Evolutionary conservation across 2,113 vertebrate genomes (phyloP), one percentile per base, ranked within the genome.

Genomic region (Baryphthengus martii): DNA sequence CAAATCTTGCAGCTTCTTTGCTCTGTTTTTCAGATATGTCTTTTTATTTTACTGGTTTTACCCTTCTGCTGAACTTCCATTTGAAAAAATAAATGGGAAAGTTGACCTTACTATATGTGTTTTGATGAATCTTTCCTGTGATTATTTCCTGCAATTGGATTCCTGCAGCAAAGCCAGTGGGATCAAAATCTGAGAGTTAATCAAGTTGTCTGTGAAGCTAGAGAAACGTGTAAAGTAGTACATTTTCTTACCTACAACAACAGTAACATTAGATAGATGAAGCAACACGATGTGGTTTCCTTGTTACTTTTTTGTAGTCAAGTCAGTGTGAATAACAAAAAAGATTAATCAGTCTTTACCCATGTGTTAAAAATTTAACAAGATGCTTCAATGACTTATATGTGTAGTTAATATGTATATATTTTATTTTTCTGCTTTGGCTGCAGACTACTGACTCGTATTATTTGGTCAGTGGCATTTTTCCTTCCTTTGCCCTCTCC

Each of bases 131-230:
- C 47, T 89, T 90, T 88, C 61, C 15, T 63, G 10, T 83, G 21
- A 71, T 88, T 93, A 37, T 88, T 91, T 91, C 52, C 90, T 91
- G 82, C 70, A 93, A 7, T 42, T 78, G 40, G 58, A 95, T 82
- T 88, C 76, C 31, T 77, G 20, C 68, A 86, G 71, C 47, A 88
- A 68, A 88, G 29, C 44, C 47, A n/a, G 23, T 59, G 40, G 52
- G 40, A 53, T 78, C 66, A 85, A 74, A 88, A 85, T 75, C 17
- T 45, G 82, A 81, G 59, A n/a, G 21, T 80, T 47, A 76, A 66
- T 75, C 6, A 2, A 68, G 33, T 56, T 90, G 31, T 37, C 66
- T 63, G 0, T 72, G 72, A 75, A 74, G 28, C 25, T 63, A 29
- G 12, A 93, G 74, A 90, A 84, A 58, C 3, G 2, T 15, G 6